Evolutionary conservation across 2,888 invertebrate genomes (phyloP).

Genomic region (Artemia sinica): DNA sequence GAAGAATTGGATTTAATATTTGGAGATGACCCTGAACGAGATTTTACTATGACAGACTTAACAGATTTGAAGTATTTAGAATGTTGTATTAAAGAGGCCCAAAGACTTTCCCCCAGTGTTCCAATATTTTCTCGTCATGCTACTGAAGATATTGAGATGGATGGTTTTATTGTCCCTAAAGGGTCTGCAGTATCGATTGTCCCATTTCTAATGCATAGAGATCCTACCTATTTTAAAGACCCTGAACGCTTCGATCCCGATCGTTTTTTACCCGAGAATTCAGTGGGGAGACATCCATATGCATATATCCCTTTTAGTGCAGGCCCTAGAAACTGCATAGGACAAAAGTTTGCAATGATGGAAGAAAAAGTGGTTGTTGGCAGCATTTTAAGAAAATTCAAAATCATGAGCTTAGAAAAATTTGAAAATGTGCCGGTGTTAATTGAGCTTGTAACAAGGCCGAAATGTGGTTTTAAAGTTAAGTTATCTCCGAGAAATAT

Average conservation of each 20-base stretch:
- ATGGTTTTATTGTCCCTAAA: conserved; percentile 32
- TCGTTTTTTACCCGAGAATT: conserved; percentile 33
- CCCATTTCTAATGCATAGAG: conserved; percentile 34
- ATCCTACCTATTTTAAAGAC: conserved; percentile 32
- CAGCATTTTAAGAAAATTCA: conserved; percentile 39
- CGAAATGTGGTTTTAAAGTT: conserved; percentile 40
- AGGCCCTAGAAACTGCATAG: conserved; percentile 35
- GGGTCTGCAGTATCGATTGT: conserved; percentile 40
- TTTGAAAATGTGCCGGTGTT: conserved; percentile 40
- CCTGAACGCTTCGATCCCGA: conserved; percentile 35
- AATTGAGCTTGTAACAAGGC: conserved; percentile 43
- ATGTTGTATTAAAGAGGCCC: conserved; percentile 35
- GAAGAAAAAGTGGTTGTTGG: conserved; percentile 43
- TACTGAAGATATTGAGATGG: conserved; percentile 24
- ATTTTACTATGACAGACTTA: conserved; percentile 25
- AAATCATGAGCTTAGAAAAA: conserved; percentile 39
- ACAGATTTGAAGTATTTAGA: conserved; percentile 35
- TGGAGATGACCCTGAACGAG: conserved; percentile 17
- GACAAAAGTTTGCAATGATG: conserved; percentile 41
- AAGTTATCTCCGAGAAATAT: conserved; percentile 24
- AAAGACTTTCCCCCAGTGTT: conserved; percentile 36
- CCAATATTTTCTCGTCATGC: conserved; percentile 33
- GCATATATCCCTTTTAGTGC: conserved; percentile 35
- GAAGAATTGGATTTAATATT: conserved; percentile 18
- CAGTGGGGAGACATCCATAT: conserved; percentile 33